Conservation (phyloP, 2,888 invertebrate genomes). For the Parelbella ahira region DNA sequence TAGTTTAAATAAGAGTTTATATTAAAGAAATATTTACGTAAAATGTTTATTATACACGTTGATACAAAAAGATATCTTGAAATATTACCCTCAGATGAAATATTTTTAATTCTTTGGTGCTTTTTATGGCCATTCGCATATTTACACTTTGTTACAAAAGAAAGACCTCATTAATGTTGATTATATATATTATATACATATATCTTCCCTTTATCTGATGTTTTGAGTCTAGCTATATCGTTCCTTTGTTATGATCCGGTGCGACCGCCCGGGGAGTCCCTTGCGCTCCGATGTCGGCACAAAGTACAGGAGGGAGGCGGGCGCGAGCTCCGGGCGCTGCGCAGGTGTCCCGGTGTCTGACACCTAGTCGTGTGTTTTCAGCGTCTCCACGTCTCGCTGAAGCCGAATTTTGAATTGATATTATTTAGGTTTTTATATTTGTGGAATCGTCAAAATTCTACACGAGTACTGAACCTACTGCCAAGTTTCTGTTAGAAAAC, state of each 20-base stretch:
- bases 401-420: constrained; percentile 66
- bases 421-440: constrained; percentile 55
- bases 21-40: constrained; percentile 75
- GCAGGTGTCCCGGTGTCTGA: constrained; percentile 27
- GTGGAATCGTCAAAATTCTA: constrained; percentile 47
- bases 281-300: constrained; percentile 14
- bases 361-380: constrained; percentile 25
- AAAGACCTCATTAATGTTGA: constrained; percentile 46
- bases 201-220: constrained; percentile 45
- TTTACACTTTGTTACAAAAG: constrained; percentile 66
- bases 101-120: constrained; percentile 68
- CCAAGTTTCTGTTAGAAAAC: constrained; percentile 68
- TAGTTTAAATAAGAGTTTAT: constrained; percentile 75
- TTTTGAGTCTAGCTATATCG: constrained; percentile 43
- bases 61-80: constrained; percentile 62
- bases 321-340: not conserved
- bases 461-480: constrained; percentile 71
- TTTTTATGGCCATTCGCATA: constrained; percentile 66
- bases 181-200: constrained; percentile 36
- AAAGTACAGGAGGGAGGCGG: constrained; percentile 17
- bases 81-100: constrained; percentile 55
- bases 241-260: constrained; percentile 41
- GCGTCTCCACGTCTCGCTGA: constrained; percentile 39
- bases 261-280: constrained; percentile 11
- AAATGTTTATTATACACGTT: constrained; percentile 52